phyloP scores from a whole-genome alignment of 2,797 vertebrate genomes.

The Platalea minor region DNA sequence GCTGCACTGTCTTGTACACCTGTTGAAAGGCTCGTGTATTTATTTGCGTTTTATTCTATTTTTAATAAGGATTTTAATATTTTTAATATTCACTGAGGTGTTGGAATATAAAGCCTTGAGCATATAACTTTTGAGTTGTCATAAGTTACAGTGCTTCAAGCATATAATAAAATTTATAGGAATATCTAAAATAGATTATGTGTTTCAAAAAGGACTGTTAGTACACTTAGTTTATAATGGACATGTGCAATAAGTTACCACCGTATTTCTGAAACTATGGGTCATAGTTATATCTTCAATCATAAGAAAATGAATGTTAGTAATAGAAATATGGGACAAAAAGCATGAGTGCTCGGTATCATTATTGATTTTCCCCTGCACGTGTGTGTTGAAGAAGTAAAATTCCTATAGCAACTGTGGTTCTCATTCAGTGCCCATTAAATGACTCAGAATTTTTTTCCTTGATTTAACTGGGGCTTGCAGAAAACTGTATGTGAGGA shows the following conservation, averaged over 20 bases:
- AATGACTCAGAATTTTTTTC: not conserved
- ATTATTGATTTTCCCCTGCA: not conserved
- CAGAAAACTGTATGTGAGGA: not conserved
- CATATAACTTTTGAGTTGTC: not conserved
- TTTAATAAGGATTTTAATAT: not conserved
- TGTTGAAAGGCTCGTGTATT: not conserved
- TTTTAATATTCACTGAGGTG: not conserved
- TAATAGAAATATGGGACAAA: not conserved
- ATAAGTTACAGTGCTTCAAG: not conserved
- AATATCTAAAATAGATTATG: not conserved
- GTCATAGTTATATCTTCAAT: not conserved
- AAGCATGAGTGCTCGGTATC: not conserved
- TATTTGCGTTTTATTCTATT: not conserved
- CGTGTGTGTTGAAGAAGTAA: not conserved
- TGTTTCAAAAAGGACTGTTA: not conserved
- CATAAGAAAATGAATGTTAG: not conserved
- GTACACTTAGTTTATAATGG: not conserved
- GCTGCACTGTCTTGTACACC: not conserved
- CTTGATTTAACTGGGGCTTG: not conserved
- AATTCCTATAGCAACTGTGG: not conserved
- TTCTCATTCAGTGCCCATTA: not conserved
- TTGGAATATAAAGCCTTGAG: not conserved
- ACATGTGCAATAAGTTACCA: not conserved
- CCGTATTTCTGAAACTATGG: not conserved
- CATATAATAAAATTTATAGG: not conserved